These are phyloP conservation scores for Gymnocypris eckloni DNA, from an alignment of 2,797 vertebrate species.

Conservation along the genomic window DNA sequence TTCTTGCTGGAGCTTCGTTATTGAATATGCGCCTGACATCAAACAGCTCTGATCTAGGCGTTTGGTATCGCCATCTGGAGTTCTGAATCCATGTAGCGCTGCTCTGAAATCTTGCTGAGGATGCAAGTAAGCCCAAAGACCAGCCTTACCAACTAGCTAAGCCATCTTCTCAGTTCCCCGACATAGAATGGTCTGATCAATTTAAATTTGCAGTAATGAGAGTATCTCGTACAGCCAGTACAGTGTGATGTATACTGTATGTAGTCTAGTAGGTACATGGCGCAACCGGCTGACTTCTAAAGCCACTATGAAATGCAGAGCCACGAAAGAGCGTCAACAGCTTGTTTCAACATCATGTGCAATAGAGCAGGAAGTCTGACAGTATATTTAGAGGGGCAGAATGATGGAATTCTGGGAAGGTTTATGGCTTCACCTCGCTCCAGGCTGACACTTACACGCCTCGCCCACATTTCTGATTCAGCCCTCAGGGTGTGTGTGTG, in stretches of 20 bases:
- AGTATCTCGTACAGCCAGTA: not conserved
- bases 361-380: constrained; percentile 38
- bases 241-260: constrained; percentile 1
- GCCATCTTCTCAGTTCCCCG: constrained; percentile 15
- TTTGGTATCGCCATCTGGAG: constrained; percentile 43
- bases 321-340: constrained; percentile 12
- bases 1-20: constrained; percentile 32
- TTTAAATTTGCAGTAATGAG: constrained; percentile 20
- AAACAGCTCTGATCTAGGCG: constrained; percentile 36
- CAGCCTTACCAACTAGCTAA: constrained; percentile 28
- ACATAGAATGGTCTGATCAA: constrained; percentile 36
- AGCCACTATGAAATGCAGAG: constrained; percentile 5
- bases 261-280: not conserved
- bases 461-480: constrained; percentile 52
- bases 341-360: constrained; percentile 35
- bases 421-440: constrained; percentile 48
- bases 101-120: constrained; percentile 35
- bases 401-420: constrained; percentile 47
- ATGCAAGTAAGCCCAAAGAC: constrained; percentile 21
- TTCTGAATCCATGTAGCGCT: constrained; percentile 41
- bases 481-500: constrained; percentile 32
- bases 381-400: constrained; percentile 47
- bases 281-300: not conserved
- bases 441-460: constrained; percentile 51
- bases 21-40: constrained; percentile 37